Evolutionary conservation across 2,113 vertebrate species (phyloP).

Genomic region (Sialia sialis): DNA sequence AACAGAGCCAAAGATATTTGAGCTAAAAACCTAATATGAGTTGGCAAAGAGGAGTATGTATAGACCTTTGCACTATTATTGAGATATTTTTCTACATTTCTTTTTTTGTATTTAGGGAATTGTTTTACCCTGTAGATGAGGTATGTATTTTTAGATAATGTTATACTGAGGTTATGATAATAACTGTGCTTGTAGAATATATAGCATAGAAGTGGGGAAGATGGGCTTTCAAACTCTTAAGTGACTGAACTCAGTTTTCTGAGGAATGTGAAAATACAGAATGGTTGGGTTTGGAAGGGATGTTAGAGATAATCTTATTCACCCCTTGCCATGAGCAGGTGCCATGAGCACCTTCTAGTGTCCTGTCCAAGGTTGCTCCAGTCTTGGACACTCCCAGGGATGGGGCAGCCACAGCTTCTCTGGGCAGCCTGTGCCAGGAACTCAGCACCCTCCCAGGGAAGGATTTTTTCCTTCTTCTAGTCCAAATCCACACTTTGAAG

Average conservation of each 20-base stretch:
- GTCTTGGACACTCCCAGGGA: not conserved
- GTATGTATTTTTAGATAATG: not conserved
- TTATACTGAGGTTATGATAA: not conserved
- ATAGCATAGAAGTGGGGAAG: not conserved
- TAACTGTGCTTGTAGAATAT: not conserved
- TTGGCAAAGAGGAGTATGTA: constrained; percentile 72
- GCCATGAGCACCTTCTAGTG: too few species aligned
- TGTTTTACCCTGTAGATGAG: not conserved
- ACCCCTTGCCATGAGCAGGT: not conserved
- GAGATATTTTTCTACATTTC: not conserved
- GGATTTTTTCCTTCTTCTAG: not conserved
- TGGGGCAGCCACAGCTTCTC: not conserved
- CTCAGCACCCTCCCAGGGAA: not conserved
- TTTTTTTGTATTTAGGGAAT: not conserved
- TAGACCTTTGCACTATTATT: constrained; percentile 48
- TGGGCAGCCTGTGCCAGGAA: not conserved
- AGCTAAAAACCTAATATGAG: constrained; percentile 73
- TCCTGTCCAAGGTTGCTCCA: not conserved
- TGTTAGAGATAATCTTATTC: not conserved
- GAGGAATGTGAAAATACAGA: not conserved
- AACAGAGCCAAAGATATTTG: constrained; percentile 78
- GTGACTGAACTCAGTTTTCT: not conserved
- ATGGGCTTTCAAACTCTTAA: not conserved
- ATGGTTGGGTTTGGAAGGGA: not conserved
- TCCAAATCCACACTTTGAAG: not conserved